Evolutionary conservation across 1,140 invertebrate species (phyloP), one percentile per base, ranked within the genome.

Genomic region (Drosophila subobscura): DNA sequence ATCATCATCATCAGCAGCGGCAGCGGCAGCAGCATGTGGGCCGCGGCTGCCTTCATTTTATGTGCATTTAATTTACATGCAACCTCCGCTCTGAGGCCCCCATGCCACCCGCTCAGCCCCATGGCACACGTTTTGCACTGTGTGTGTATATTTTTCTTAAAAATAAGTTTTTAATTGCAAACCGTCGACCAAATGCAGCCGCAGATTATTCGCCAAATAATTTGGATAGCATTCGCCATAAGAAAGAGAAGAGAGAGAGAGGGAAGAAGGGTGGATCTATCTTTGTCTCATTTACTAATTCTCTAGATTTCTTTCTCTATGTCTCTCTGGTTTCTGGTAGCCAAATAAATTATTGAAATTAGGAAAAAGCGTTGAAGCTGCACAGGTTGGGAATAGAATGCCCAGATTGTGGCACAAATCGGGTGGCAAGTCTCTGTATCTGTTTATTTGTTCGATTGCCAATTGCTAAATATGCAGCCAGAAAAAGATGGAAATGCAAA

Each of bases 131-230:
- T 49, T 53, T 45, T 22, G 20, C 33, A 52, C 47, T 42, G 29
- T 23, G 29, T 54, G 58, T 64, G 46, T 76, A 49, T 78, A 72
- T 60, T 72, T 77, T 88, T 72, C 83, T 88, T 83, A 88, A 88
- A 88, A 88, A 86, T 88, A 88, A 83, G 83, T 88, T 86, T 86
- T 81, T 86, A 88, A 88, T 86, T 88, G 83, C 81, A 66, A 80
- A 70, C 72, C 72, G 81, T 85, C 72, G 77, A 73, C 61, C 67
- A 77, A 60, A 64, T 65, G 67, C 78, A 63, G 58, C 58, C 60
- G 74, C 81, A 89, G 86, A 89, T 89, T 89, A 89, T 85, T 86
- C 85, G 85, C 85, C 86, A 89, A 89, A 89, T 89, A 85, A 89
- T 89, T 89, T 89, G 85, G 86, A 74, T 70, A 73, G 46, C 51